Conservation (phyloP, 2,797 vertebrate genomes). For the Pangasius sanitwongsei region DNA sequence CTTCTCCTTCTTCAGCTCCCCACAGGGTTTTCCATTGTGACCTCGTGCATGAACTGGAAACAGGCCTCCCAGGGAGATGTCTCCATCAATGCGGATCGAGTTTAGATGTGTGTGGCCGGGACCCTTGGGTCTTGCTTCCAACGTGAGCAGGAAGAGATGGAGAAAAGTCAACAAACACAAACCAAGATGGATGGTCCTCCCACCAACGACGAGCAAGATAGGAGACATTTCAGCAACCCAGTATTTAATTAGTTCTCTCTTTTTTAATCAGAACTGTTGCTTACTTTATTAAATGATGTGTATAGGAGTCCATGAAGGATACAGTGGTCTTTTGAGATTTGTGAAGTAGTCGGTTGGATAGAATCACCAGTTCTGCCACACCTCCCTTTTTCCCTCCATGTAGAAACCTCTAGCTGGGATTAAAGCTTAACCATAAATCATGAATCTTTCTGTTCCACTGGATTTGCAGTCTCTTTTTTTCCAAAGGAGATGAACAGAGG, state of each 20-base stretch:
- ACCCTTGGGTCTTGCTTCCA: conserved; percentile 85
- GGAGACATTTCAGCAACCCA: conserved; percentile 68
- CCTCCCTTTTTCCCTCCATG: conserved; percentile 52
- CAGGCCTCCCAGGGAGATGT: conserved; percentile 94
- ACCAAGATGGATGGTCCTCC: conserved; percentile 52
- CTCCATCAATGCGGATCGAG: conserved; percentile 96
- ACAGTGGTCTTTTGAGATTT: conserved; percentile 39
- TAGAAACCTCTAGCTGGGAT: conserved; percentile 41
- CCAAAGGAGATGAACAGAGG: conserved; percentile 66
- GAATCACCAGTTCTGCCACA: conserved; percentile 57
- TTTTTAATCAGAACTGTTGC: conserved; percentile 28
- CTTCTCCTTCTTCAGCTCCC: conserved; percentile 98
- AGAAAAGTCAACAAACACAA: conserved; percentile 65
- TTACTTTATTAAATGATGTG: conserved; percentile 29
- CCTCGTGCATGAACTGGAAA: conserved; percentile 95
- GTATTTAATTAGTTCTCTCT: conserved; percentile 23
- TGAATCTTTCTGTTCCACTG: conserved; percentile 67
- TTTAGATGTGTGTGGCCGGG: conserved; percentile 92
- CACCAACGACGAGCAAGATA: conserved; percentile 50
- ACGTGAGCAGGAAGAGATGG: conserved; percentile 66
- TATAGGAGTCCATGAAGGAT: conserved; percentile 31
- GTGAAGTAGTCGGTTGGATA: conserved; percentile 31
- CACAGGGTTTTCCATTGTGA: conserved; percentile 91
- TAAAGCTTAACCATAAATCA: conserved; percentile 41
- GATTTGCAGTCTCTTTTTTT: conserved; percentile 70